These are phyloP conservation scores for Periophthalmus magnuspinnatus DNA, from an alignment of 2,797 vertebrate species.

Conservation along the genomic window DNA sequence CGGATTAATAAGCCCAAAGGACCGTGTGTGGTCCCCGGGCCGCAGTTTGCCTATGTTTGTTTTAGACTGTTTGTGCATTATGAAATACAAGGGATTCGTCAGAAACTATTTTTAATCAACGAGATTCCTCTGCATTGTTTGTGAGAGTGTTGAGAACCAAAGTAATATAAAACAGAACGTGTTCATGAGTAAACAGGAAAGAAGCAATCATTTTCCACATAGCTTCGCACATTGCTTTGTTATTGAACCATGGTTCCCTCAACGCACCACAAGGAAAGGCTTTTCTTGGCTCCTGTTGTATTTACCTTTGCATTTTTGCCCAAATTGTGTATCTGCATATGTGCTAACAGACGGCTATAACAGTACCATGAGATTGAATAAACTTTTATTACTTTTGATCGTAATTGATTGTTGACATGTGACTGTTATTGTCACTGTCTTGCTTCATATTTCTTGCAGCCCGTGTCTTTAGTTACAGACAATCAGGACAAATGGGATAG, in stretches of 20 bases:
- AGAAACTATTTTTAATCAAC: neutral
- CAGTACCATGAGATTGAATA: too few relatives aligned
- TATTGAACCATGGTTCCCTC: conserved; percentile 2
- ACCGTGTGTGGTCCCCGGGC: too few relatives aligned
- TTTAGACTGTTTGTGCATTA: neutral
- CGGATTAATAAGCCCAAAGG: too few relatives aligned
- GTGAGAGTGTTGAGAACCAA: neutral
- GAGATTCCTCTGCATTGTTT: neutral
- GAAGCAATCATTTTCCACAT: conserved; percentile 5
- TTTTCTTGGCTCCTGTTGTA: conserved; percentile 1
- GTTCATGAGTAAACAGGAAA: conserved; percentile 7
- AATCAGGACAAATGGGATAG: conserved; percentile 17
- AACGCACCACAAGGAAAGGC: neutral
- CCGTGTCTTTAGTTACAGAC: conserved; percentile 8
- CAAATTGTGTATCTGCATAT: neutral
- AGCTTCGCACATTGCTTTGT: neutral
- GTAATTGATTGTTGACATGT: conserved; percentile 17
- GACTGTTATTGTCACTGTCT: neutral
- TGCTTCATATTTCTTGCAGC: conserved; percentile 6
- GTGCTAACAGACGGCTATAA: neutral
- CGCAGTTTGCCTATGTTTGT: too few relatives aligned
- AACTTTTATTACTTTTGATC: neutral
- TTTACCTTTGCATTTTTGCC: conserved; percentile 6
- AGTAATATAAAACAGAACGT: conserved; percentile 12
- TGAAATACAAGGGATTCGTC: neutral